Percentiles rank a stretch among this genome's conserved stretches.
Conservation (phyloP, 2,113 vertebrate species). For the Crypturellus undulatus region DNA sequence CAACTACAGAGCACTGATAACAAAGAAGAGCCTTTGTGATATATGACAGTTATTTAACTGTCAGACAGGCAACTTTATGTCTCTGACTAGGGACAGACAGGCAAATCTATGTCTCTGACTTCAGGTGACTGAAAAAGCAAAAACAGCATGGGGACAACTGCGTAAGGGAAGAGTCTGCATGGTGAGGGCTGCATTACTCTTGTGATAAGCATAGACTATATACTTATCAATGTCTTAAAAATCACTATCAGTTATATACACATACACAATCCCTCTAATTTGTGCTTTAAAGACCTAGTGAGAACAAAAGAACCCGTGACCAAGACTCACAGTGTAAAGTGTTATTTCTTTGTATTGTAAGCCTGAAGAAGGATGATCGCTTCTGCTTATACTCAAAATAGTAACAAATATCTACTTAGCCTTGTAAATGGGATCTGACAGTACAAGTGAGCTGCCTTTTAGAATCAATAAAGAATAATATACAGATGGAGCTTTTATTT, state of each 20-base stretch:
- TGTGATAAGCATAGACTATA: background rate
- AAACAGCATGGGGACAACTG: background rate
- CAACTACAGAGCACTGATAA: constrained; percentile 31
- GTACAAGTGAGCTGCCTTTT: background rate
- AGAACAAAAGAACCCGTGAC: constrained; percentile 7
- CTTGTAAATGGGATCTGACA: background rate
- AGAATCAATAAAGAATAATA: background rate
- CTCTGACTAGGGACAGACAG: background rate
- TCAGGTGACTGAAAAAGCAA: constrained; percentile 8
- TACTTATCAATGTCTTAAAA: constrained; percentile 7
- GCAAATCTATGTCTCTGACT: background rate
- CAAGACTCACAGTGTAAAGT: background rate
- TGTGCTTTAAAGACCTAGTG: background rate
- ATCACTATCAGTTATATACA: background rate
- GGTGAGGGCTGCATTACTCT: background rate
- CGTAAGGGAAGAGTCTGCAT: background rate
- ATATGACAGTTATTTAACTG: constrained; percentile 35
- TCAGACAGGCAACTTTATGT: background rate
- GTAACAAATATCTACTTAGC: background rate
- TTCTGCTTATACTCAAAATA: background rate
- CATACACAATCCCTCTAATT: background rate
- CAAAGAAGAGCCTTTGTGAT: constrained; percentile 24
- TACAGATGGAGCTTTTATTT: background rate
- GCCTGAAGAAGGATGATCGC: background rate
- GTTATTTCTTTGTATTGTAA: background rate